Evolutionary conservation across 2,888 invertebrate genomes (phyloP), one percentile per base, ranked within the genome.

Genomic region (Macrosoma leucophasiata): DNA sequence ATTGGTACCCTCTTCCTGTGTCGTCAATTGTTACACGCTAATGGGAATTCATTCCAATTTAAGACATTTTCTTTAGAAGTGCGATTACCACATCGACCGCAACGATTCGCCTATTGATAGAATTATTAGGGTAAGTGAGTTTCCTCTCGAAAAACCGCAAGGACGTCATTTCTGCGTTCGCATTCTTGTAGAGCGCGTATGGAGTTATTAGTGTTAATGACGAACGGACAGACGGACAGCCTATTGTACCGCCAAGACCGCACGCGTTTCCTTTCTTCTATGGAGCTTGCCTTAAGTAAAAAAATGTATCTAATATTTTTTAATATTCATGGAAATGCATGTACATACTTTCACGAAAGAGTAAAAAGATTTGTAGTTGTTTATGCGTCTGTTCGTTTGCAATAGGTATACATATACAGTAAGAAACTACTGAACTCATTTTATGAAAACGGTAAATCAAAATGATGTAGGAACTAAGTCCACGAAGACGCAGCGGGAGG

Each of bases 171-270:
- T 58, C 47, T 43, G 48, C 53, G 48, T 60, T 54, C 52, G 58
- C 61, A 61, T 62, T 62, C 59, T 59, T 50, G 37, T 39, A 34
- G 41, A 43, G 53, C 51, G 49, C 52, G 61, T 69, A 70, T 72
- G 69, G 70, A 74, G 76, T 76, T 77, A 78, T 79, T 79, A 79
- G 64, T 59, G 60, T 60, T 79, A 78, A 79, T 77, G 70, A 67
- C 58, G 55, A 48, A 43, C 51, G 50, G 54, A 56, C 58, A 46
- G 52, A 59, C 55, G 63, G 62, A 62, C 65, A 60, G 34, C 46
- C 62, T 46, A 61, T 68, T 67, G 64, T 66, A 36, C 54, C 48
- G 58, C 43, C 50, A 53, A 55, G 58, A 76, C 72, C 67, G 55
- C 69, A 70, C 54, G 55, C 58, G 62, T n/a, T 71, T 68, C 66